Percentiles rank a stretch among this genome's conserved stretches.
Evolutionary conservation across 2,113 vertebrate species (phyloP).

Genomic region (Parotia lawesii): DNA sequence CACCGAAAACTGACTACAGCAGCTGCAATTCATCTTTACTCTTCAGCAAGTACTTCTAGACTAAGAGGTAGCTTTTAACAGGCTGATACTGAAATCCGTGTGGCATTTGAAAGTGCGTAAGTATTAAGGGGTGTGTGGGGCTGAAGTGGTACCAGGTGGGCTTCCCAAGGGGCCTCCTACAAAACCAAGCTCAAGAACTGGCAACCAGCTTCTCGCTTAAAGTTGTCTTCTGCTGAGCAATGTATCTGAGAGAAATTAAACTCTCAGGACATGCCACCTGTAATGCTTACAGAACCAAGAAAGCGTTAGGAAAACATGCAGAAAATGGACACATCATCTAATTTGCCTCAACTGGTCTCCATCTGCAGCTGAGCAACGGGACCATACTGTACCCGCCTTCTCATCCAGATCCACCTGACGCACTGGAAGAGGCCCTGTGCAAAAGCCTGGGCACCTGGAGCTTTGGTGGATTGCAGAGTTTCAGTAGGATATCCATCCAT

Average conservation of each 20-base stretch:
- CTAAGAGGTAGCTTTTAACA: background rate
- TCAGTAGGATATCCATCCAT: background rate
- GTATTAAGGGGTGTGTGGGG: background rate
- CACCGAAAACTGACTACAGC: background rate
- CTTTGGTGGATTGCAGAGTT: background rate
- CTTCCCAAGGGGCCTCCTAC: background rate
- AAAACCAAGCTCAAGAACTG: background rate
- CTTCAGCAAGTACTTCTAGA: background rate
- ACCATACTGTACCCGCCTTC: accelerated
- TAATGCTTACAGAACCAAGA: background rate
- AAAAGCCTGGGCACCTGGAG: accelerated
- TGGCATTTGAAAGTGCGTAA: background rate
- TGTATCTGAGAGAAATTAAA: background rate
- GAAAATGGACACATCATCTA: background rate
- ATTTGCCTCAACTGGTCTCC: background rate
- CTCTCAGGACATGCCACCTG: background rate
- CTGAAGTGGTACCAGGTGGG: background rate
- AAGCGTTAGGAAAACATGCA: background rate
- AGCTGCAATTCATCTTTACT: background rate
- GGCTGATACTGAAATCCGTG: background rate
- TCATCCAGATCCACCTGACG: background rate
- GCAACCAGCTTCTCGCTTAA: background rate
- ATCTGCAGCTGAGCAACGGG: background rate
- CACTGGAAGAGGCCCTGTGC: background rate
- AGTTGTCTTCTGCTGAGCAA: background rate